Percentiles rank a stretch among this genome's conserved stretches.
These are phyloP conservation scores for Pseudoips prasinana DNA, from an alignment of 2,888 invertebrate species.

Conservation along the genomic window DNA sequence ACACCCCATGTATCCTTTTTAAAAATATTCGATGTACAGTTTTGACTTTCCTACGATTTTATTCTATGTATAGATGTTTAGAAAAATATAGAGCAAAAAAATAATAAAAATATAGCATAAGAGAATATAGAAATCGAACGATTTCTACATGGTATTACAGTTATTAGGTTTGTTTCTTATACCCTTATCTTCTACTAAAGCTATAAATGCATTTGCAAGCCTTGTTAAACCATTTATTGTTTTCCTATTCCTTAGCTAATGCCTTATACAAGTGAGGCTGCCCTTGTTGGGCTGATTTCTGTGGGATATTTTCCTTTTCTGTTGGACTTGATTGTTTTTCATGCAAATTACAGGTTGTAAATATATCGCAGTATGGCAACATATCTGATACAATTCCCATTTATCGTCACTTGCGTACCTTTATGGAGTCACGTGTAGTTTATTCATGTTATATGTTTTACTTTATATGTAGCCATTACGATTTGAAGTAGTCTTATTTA, in stretches of 20 bases:
- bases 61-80: too few species aligned
- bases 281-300: conserved; percentile 68
- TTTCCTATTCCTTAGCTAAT: conserved; percentile 60
- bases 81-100: too few species aligned
- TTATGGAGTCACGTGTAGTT: conserved; percentile 31
- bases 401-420: conserved; percentile 48
- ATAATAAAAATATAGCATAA: too few species aligned
- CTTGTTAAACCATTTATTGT: conserved; percentile 69
- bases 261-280: conserved; percentile 47
- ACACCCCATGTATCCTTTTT: too few species aligned
- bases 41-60: too few species aligned
- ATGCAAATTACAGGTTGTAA: conserved; percentile 65
- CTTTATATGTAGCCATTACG: conserved; percentile 23
- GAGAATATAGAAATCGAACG: too few species aligned
- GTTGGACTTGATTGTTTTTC: conserved; percentile 58
- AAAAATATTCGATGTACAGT: too few species aligned
- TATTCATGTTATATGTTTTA: conserved; percentile 30
- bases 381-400: conserved; percentile 60
- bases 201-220: conserved; percentile 63
- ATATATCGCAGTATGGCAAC: conserved; percentile 60
- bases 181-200: conserved; percentile 61
- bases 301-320: conserved; percentile 60
- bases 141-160: too few species aligned
- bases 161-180: conserved; percentile 3
- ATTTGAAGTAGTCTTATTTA: conserved; percentile 26